Evolutionary conservation across 1,140 invertebrate genomes (phyloP).

Genomic region (Globodera ellingtonae): DNA sequence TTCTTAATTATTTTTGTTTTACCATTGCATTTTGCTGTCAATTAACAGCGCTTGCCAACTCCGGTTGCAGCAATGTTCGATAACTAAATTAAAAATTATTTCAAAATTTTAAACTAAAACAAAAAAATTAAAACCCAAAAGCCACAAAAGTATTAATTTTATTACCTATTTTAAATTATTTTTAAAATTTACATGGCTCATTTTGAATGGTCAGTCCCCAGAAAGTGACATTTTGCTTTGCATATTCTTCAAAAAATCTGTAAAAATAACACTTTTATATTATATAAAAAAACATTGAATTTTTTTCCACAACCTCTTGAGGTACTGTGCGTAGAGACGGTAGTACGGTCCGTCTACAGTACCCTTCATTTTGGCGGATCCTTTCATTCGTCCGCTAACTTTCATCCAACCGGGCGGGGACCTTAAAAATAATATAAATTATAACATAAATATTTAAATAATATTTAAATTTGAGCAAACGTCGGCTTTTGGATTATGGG

Average conservation of each 20-base stretch:
- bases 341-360: constrained; percentile 73
- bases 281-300: background rate
- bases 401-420: constrained; percentile 91
- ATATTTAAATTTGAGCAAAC: no score
- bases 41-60: constrained; percentile 78
- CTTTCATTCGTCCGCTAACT: constrained; percentile 72
- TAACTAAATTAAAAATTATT: background rate
- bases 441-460: no score
- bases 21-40: constrained; percentile 68
- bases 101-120: no score
- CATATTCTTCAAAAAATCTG: constrained; percentile 73
- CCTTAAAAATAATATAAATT: constrained; percentile 67
- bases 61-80: constrained; percentile 63
- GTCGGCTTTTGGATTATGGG: no score
- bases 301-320: constrained; percentile 70
- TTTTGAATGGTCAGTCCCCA: constrained; percentile 74
- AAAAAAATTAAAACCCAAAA: no score
- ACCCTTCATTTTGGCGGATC: constrained; percentile 71
- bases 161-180: background rate
- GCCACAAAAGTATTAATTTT: background rate
- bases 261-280: background rate
- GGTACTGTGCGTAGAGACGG: constrained; percentile 79
- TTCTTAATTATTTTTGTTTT: constrained; percentile 14
- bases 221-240: constrained; percentile 68
- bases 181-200: constrained; percentile 68